Percentiles rank a stretch among this genome's conserved stretches.
These are phyloP conservation scores for Micronycteris hirsuta DNA, from an alignment of 2,113 vertebrate genomes.

Conservation along the genomic window DNA sequence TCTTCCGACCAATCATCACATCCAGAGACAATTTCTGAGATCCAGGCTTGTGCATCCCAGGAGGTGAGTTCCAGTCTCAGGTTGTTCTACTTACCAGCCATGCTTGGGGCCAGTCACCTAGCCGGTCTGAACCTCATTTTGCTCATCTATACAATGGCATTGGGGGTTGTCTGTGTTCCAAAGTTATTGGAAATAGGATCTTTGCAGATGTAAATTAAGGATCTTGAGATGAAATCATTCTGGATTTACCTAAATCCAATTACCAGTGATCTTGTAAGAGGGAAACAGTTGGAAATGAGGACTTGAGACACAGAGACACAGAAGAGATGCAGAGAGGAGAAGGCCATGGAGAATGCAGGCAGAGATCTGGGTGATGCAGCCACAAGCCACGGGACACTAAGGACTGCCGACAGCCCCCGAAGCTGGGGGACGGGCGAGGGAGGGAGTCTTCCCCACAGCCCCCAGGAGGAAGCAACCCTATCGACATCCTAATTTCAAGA, in stretches of 20 bases:
- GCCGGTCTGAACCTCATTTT: not conserved
- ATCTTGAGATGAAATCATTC: not conserved
- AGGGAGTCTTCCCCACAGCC: fast-evolving
- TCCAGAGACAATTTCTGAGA: not conserved
- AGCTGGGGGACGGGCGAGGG: too few relatives aligned
- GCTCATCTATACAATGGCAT: not conserved
- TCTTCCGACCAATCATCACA: not conserved
- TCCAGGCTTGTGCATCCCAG: fast-evolving
- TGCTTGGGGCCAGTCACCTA: not conserved
- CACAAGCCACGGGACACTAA: fast-evolving
- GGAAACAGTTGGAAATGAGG: not conserved
- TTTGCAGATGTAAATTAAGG: not conserved
- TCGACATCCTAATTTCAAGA: not conserved
- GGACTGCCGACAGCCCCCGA: fast-evolving
- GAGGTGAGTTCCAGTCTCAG: not conserved
- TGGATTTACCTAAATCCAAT: not conserved
- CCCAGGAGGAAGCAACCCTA: not conserved
- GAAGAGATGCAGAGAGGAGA: not conserved
- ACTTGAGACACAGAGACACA: not conserved
- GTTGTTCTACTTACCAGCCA: not conserved
- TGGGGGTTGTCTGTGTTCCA: not conserved
- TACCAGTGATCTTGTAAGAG: not conserved
- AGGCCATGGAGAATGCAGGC: fast-evolving
- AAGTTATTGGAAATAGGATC: not conserved
- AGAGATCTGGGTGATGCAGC: not conserved